phyloP scores from a whole-genome alignment of 2,113 vertebrate genomes.

The Brienomyrus longianalis region DNA sequence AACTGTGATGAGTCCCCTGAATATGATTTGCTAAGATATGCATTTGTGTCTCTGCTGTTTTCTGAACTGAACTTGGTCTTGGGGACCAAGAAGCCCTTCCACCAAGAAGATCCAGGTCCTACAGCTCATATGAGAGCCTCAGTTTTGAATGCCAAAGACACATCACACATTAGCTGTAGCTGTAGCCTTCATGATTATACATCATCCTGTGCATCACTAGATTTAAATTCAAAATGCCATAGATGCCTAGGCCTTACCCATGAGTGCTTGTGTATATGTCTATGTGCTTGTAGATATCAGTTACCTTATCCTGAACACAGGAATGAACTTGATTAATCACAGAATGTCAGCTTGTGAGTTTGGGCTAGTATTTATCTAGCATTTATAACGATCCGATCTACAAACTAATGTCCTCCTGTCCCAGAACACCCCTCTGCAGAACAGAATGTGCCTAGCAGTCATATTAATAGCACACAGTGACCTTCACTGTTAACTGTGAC shows the following conservation, averaged over 20 bases:
- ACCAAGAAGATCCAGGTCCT: background rate
- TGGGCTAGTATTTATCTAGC: background rate
- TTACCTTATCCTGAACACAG: background rate
- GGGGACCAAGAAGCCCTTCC: background rate
- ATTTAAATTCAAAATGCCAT: background rate
- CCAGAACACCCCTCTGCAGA: background rate
- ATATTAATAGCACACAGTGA: conserved; percentile 12
- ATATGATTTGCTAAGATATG: background rate
- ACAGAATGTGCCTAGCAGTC: background rate
- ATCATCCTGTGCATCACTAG: background rate
- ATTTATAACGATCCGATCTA: background rate
- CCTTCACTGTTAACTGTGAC: conserved; percentile 3
- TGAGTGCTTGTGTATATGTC: background rate
- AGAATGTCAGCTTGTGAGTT: background rate
- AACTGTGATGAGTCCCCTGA: background rate
- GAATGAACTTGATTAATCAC: background rate
- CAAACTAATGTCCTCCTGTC: conserved; percentile 1
- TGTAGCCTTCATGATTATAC: background rate
- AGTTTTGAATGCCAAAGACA: background rate
- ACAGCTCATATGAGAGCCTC: background rate
- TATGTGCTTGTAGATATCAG: background rate
- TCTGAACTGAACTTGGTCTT: background rate
- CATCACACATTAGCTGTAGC: background rate
- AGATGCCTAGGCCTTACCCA: background rate
- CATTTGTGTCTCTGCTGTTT: background rate